Conservation (phyloP, 2,113 vertebrate genomes). For the Muntiacus reevesi region DNA sequence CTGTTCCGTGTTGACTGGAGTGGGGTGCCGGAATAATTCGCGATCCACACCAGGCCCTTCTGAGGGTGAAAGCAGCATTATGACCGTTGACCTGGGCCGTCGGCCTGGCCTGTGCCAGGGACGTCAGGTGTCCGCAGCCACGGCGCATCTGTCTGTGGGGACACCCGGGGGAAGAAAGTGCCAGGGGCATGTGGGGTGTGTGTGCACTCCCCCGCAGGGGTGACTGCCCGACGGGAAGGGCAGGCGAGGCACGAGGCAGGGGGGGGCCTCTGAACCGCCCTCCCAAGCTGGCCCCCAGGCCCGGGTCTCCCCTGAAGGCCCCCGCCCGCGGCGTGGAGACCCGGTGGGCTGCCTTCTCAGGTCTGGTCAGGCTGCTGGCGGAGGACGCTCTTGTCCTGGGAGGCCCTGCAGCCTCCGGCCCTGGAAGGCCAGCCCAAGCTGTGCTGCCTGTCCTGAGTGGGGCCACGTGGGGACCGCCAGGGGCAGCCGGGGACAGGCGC, state of each 20-base stretch:
- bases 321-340: no score
- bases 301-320: background rate
- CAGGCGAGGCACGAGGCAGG: background rate
- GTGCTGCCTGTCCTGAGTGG: background rate
- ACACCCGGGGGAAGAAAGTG: background rate
- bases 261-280: background rate
- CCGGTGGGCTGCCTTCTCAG: background rate
- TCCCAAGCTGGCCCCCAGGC: background rate
- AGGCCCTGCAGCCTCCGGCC: background rate
- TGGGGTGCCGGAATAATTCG: background rate
- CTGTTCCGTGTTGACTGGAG: background rate
- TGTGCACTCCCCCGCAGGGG: background rate
- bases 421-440: background rate
- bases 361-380: background rate
- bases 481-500: background rate
- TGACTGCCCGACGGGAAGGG: background rate
- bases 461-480: rapidly evolving
- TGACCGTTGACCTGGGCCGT: background rate
- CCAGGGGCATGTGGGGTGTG: rapidly evolving
- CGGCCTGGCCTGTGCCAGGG: background rate
- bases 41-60: background rate
- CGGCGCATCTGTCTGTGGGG: background rate
- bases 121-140: no score
- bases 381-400: background rate
- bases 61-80: background rate